Percentiles rank a stretch among this genome's conserved stretches.
These are phyloP conservation scores for Mythimna pallens DNA, from an alignment of 2,888 invertebrate genomes.

Conservation along the genomic window DNA sequence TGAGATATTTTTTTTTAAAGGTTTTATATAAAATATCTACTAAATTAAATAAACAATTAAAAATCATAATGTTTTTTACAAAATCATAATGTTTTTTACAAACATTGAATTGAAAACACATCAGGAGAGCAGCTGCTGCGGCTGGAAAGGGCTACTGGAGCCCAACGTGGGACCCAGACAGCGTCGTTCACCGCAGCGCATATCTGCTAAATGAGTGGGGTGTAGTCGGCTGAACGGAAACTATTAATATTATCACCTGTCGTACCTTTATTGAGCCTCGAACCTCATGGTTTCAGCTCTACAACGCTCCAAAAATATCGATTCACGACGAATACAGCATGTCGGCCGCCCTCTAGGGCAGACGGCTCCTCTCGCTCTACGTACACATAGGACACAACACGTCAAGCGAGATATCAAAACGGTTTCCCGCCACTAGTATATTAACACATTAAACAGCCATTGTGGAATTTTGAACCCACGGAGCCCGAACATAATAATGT, in stretches of 20 bases:
- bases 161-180: conserved; percentile 74
- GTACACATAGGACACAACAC: conserved; percentile 90
- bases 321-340: conserved; percentile 90
- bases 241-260: conserved; percentile 80
- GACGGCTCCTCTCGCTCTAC: conserved; percentile 88
- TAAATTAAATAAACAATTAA: background rate
- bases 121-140: conserved; percentile 46
- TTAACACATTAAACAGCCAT: conserved; percentile 79
- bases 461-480: conserved; percentile 61
- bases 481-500: conserved; percentile 55
- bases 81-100: background rate
- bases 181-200: conserved; percentile 53
- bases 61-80: background rate
- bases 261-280: conserved; percentile 88
- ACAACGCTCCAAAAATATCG: conserved; percentile 90
- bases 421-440: conserved; percentile 90
- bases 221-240: conserved; percentile 66
- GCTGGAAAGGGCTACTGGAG: conserved; percentile 65
- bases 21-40: background rate
- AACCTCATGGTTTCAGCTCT: conserved; percentile 88
- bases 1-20: background rate
- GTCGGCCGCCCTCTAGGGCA: conserved; percentile 90
- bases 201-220: conserved; percentile 49
- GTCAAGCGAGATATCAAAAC: conserved; percentile 90
- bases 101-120: conserved; percentile 8